A percentile compares a stretch with the other conserved stretches of the same genome.
Evolutionary conservation across 2,888 invertebrate species (phyloP).

Genomic region (Synanthedon formicaeformis): DNA sequence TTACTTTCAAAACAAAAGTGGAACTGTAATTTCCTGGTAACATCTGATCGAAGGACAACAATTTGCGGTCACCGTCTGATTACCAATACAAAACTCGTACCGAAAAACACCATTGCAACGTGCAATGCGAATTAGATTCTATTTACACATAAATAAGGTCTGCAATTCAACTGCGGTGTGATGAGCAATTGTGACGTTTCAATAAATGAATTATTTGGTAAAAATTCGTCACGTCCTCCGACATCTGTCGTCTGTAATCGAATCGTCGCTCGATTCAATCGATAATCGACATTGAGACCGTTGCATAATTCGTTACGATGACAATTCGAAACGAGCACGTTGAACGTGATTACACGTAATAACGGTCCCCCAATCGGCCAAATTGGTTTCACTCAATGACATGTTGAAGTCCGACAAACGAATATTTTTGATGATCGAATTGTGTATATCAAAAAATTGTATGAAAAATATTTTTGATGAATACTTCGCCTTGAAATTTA

Average conservation of each 20-base stretch:
- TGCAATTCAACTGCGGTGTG: conserved; percentile 7
- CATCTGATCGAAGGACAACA: conserved; percentile 68
- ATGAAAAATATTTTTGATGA: no score
- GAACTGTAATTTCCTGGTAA: conserved; percentile 67
- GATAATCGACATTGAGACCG: conserved; percentile 35
- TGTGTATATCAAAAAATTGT: no score
- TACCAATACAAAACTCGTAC: conserved; percentile 52
- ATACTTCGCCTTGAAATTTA: no score
- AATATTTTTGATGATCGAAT: no score
- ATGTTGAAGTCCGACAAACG: background rate
- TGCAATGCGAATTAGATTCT: conserved; percentile 2
- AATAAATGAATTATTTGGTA: conserved; percentile 36
- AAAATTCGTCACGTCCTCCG: conserved; percentile 68
- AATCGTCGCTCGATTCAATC: conserved; percentile 40
- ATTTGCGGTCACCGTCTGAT: conserved; percentile 69
- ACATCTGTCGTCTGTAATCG: conserved; percentile 69
- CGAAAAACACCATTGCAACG: conserved; percentile 28
- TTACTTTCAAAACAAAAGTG: conserved; percentile 58
- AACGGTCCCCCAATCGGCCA: conserved; percentile 35
- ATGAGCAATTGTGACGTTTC: conserved; percentile 19
- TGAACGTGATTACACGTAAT: conserved; percentile 54
- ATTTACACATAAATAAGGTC: conserved; percentile 11
- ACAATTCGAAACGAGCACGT: conserved; percentile 53
- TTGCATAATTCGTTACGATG: conserved; percentile 67
- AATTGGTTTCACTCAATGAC: conserved; percentile 25